Evolutionary conservation across 1,140 invertebrate genomes (phyloP), one percentile per base, ranked within the genome.

Genomic region (Ips nitidus): DNA sequence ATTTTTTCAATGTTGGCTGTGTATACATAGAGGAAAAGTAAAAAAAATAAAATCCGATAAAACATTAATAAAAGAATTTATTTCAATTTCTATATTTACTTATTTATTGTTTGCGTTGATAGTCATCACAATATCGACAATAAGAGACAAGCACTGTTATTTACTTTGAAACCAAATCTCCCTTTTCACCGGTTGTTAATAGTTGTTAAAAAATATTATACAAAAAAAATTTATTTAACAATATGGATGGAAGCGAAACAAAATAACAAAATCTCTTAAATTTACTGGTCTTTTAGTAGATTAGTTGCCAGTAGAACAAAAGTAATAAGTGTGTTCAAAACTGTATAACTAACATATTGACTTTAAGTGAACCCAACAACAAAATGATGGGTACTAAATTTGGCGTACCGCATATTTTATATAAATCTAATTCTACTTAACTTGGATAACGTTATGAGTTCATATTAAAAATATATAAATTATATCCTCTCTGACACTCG

Each of bases 391-490:
- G 22, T 22, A 22, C 22, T 22, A 22, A 22, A 22, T 22, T 22
- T 22, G 22, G 22, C 22, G 22, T 22, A 22, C 22, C 22, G 22
- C 22, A 22, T 22, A 22, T 22, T 22, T 22, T 22, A 22, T 22
- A 22, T 22, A 22, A 22, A 47, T 5, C 45, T 47, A 47, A 47
- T 6, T 37, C 57, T 6, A 42, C 57, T 59, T 41, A 55, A 39
- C 52, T 38, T 59, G 55, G 41, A 67, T 43, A 59, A 7, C 55
- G 42, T 36, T 58, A 65, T 75, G 66, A 69, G 62, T 71, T 73
- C 66, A 71, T 73, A 75, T 73, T 75, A 75, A 75, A 74, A 75
- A 75, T 75, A 74, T 67, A 71, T 67, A 40, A 58, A 52, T 66
- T 56, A n/a, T 66, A 55, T 66, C 53, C 22, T 56, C 41, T 59